Evolutionary conservation across 2,797 vertebrate genomes (phyloP), one percentile per base, ranked within the genome.

Genomic region (Acanthurus tractus): DNA sequence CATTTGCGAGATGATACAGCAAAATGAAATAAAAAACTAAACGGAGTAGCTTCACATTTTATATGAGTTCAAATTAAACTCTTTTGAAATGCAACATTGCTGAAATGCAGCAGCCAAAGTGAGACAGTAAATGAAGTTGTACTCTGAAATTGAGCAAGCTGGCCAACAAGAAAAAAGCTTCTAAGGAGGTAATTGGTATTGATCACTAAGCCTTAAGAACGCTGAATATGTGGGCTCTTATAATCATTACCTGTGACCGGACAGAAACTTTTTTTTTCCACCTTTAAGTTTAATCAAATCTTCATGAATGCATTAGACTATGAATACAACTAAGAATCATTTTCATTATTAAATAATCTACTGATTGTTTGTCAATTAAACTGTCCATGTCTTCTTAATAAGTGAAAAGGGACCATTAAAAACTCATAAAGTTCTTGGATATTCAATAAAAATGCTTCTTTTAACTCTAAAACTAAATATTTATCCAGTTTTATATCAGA

Each of bases 111-210:
- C 29, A 34, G 29, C 29, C 29, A 34, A 34, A 34, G 29, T 34
- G 29, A 34, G 29, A 29, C 29, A 34, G 29, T 34, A 34, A 34
- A 34, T 34, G 5, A 34, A 34, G 29, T 34, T 34, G 29, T 34
- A 34, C 6, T 34, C 29, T 34, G 44, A 45, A 12, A 12, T 11
- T 12, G 44, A 45, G 44, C 44, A 45, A 15, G 44, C 15, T 23
- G 36, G 29, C 29, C 29, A 7, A 34, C 29, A 34, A 34, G 29
- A 34, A 34, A 34, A 34, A 34, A 34, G 7, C 29, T 34, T 34
- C 29, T 34, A 1, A 6, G 29, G 6, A 52, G 48, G 23, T 53
- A 40, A 83, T 45, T 63, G 36, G 42, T 63, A 57, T 55, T 74
- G 68, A 68, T 69, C 65, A 64, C 34, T 25, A 48, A 23, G 15